Evolutionary conservation across 2,888 invertebrate species (phyloP).

Genomic region (Eupithecia insigniata): DNA sequence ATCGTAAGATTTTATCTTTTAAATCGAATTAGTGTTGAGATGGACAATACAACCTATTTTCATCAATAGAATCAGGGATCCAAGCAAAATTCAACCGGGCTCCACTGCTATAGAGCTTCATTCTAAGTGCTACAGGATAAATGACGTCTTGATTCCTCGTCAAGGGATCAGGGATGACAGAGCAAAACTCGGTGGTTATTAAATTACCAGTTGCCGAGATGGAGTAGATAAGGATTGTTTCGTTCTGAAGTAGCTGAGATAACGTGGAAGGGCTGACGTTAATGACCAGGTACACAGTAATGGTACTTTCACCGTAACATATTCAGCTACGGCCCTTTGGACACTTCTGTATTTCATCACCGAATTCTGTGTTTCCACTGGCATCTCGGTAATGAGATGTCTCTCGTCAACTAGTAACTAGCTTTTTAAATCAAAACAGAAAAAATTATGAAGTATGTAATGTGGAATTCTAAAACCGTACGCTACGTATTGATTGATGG

Average conservation of each 20-base stretch:
- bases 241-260: constrained; percentile 44
- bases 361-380: constrained; percentile 29
- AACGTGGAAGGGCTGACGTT: constrained; percentile 42
- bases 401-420: not conserved
- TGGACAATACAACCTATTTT: constrained; percentile 6
- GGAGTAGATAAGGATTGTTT: constrained; percentile 44
- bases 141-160: constrained; percentile 64
- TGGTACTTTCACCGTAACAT: constrained; percentile 59
- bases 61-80: not conserved
- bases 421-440: not conserved
- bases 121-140: not conserved
- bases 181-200: constrained; percentile 62
- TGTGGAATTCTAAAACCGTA: not conserved
- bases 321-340: constrained; percentile 49
- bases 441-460: not conserved
- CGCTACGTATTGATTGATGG: not conserved
- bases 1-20: not conserved
- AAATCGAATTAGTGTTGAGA: not conserved
- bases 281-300: constrained; percentile 49
- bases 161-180: constrained; percentile 60
- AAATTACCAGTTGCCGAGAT: constrained; percentile 61
- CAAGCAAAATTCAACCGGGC: not conserved
- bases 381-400: not conserved
- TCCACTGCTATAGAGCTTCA: not conserved
- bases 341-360: constrained; percentile 47